Percentiles rank a stretch among this genome's conserved stretches.
These are phyloP conservation scores for Elysia crispata DNA, from an alignment of 2,888 invertebrate genomes.

Conservation along the genomic window DNA sequence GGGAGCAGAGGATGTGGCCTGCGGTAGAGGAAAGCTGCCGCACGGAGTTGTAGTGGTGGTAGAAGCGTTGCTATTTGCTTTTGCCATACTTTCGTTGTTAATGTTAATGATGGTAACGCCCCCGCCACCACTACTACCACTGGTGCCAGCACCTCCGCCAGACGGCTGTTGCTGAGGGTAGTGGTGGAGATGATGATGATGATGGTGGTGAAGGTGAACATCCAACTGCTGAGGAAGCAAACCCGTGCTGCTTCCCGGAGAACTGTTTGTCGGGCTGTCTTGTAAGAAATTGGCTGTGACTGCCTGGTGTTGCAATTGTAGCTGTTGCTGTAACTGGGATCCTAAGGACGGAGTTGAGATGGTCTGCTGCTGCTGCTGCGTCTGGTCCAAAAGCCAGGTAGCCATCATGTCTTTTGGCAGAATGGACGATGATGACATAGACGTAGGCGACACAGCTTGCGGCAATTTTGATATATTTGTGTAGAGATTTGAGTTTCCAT, in stretches of 20 bases:
- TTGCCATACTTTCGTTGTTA: background rate
- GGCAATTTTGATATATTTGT: too few species aligned
- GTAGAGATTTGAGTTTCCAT: too few species aligned
- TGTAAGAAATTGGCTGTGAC: constrained; percentile 1
- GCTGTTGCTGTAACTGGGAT: background rate
- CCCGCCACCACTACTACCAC: background rate
- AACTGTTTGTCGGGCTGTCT: constrained; percentile 3
- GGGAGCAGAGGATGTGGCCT: background rate
- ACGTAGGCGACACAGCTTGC: too few species aligned
- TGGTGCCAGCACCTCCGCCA: background rate
- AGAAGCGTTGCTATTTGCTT: too few species aligned
- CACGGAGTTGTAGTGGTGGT: background rate
- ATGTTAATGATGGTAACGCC: constrained; percentile 9
- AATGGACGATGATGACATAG: too few species aligned
- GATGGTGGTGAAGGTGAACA: background rate
- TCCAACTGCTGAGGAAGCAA: background rate
- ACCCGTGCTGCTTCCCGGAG: background rate
- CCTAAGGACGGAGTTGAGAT: background rate
- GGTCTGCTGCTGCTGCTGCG: too few species aligned
- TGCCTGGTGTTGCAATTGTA: background rate
- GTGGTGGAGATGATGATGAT: background rate
- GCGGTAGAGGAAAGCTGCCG: background rate
- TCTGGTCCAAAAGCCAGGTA: too few species aligned
- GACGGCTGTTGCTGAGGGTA: background rate
- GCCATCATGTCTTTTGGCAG: too few species aligned